These are phyloP conservation scores for Sarotherodon lohbergeri DNA, from an alignment of 2,113 vertebrate genomes.

Conservation along the genomic window DNA sequence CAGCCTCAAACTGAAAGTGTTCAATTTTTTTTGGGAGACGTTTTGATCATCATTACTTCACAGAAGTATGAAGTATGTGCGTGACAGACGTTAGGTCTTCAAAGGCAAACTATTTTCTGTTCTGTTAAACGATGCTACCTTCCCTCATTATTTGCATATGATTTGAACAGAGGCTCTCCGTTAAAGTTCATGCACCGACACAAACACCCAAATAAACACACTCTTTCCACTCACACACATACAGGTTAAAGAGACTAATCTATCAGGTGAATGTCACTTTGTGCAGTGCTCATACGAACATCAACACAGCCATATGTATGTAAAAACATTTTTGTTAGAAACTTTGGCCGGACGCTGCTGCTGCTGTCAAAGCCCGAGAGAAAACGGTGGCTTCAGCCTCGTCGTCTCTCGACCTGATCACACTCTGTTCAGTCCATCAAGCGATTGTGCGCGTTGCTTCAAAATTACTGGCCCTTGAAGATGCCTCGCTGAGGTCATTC, in stretches of 20 bases:
- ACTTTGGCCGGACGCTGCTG: slow-evolving; percentile 7
- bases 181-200: slow-evolving; percentile 37
- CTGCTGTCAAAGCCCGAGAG: slow-evolving; percentile 4
- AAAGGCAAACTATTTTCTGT: slow-evolving; percentile 36
- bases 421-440: background rate
- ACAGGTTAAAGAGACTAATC: slow-evolving; percentile 31
- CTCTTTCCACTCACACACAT: background rate
- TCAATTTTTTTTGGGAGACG: background rate
- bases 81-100: slow-evolving; percentile 32
- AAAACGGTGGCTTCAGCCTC: background rate
- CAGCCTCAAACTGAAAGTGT: background rate
- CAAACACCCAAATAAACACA: slow-evolving; percentile 19
- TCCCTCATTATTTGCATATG: slow-evolving; percentile 52
- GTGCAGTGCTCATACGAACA: slow-evolving; percentile 5
- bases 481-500: background rate
- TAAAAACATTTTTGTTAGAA: background rate
- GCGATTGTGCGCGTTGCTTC: slow-evolving; percentile 18
- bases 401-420: background rate
- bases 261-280: background rate
- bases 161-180: slow-evolving; percentile 25
- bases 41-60: slow-evolving; percentile 36
- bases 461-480: slow-evolving; percentile 7
- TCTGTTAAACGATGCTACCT: slow-evolving; percentile 16
- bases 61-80: slow-evolving; percentile 37
- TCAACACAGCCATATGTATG: background rate